Evolutionary conservation across 2,888 invertebrate genomes (phyloP).

Genomic region (Lithophane leautieri): DNA sequence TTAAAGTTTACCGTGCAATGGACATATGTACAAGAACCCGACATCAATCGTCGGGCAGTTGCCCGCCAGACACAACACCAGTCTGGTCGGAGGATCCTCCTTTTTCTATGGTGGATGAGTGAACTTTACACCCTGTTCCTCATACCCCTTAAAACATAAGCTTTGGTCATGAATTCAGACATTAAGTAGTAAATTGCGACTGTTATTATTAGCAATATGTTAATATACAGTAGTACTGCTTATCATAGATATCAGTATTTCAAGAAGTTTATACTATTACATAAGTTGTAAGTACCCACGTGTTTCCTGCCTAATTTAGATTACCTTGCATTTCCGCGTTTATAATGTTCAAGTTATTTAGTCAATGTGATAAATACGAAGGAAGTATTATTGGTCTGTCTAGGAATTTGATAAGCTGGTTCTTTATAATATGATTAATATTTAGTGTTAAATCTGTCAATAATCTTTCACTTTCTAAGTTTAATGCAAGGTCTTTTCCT

Average conservation of each 20-base stretch:
- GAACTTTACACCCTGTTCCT: too few relatives aligned
- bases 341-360: background rate
- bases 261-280: background rate
- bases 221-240: background rate
- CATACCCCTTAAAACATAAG: too few relatives aligned
- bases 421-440: background rate
- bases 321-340: slow-evolving; percentile 8
- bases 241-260: background rate
- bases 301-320: background rate
- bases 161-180: background rate
- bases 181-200: background rate
- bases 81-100: too few relatives aligned
- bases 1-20: too few relatives aligned
- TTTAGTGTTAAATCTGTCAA: background rate
- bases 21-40: too few relatives aligned
- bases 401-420: background rate
- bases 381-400: background rate
- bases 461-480: background rate
- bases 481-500: slow-evolving; percentile 27
- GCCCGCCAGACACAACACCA: too few relatives aligned
- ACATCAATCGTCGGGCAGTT: too few relatives aligned
- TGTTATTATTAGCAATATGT: background rate
- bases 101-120: too few relatives aligned
- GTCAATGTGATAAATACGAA: background rate
- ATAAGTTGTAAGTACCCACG: background rate